These are phyloP conservation scores for Sciurus niger DNA, from an alignment of 2,113 vertebrate species.

Conservation along the genomic window DNA sequence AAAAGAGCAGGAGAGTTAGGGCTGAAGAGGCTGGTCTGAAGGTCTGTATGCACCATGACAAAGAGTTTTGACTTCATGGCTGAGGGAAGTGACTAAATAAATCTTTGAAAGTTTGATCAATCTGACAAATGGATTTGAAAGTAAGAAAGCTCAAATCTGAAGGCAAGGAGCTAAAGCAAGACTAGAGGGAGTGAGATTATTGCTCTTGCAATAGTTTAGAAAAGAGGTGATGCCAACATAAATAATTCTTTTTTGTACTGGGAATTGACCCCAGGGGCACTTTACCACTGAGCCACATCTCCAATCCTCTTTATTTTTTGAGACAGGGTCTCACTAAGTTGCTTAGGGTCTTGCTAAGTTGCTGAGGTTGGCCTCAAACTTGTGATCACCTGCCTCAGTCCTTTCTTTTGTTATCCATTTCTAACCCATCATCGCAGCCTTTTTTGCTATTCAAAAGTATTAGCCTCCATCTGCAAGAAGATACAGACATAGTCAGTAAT, in stretches of 20 bases:
- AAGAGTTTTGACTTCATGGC: background rate
- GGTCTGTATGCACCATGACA: background rate
- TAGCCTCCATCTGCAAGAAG: background rate
- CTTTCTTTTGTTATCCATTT: background rate
- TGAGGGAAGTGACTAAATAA: background rate
- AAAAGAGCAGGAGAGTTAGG: background rate
- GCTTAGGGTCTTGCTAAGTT: no score
- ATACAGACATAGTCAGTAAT: background rate
- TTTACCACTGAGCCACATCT: no score
- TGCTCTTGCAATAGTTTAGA: background rate
- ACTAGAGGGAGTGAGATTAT: background rate
- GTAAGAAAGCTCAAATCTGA: background rate
- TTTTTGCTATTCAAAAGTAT: slow-evolving; percentile 17
- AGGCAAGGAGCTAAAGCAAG: background rate
- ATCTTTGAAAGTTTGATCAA: background rate
- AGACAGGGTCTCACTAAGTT: no score
- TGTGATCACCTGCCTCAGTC: no score
- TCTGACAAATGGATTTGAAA: slow-evolving; percentile 10
- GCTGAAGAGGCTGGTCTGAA: background rate
- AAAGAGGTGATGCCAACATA: background rate
- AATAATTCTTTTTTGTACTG: background rate
- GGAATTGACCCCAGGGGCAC: no score
- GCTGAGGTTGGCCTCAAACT: no score
- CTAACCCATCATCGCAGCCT: background rate
- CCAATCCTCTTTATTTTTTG: no score